Base-by-base conservation (phyloP, 2,113 vertebrate species). In the Opisthocomus hoazin region DNA sequence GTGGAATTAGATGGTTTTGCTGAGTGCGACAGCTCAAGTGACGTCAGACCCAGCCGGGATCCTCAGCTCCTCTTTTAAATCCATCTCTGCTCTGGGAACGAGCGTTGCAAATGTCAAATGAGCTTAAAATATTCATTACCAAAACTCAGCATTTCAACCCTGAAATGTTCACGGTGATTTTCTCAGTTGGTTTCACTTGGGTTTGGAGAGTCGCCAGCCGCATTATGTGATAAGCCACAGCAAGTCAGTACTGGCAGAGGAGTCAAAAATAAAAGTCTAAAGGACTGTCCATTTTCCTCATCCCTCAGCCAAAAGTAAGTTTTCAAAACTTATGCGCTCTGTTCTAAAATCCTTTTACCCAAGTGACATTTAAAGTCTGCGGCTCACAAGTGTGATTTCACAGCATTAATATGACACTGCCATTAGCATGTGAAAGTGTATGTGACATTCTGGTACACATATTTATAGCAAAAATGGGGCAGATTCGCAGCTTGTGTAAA, bases 61-160 rank as follows among this genome's bases (percentile, higher is more conserved):
- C 64, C 70, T 69, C 76, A 19, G 17, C 56, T 48, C 70, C 51
- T 68, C 71, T 66, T 73, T 87, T 89, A 91, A 93, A 94, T 94
- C 56, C 60, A 17, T 51, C 83, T 64, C 76, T 66, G 23, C 90
- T 45, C 74, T 53, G 77, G 83, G 64, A 96, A 71, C 3, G 11
- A 94, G 60, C 5, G 18, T 64, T 95, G 45, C 56, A 86, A 84
- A 80, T 71, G 73, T 93, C 89, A 82, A 86, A 87, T 70, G 24
- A 93, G 89, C 79, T 93, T 92, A 95, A 92, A 96, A 95, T 93
- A 93, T 61, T 93, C 79, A 61, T 90, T 91, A 89, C 63, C 84
- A 93, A 94, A 97, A 78, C 37, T 60, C 85, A 41, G 91, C 45
- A 45, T 90, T 79, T 48, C 46, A 78, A 51, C 77, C 70, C 66